A percentile compares a stretch with the other conserved stretches of the same genome.
These are phyloP conservation scores for Pan troglodytes DNA, from an alignment of 2,113 vertebrate genomes.

Conservation along the genomic window NHGRI_mPanTro3-v2.1_pri NC_086015.1:100336501-100337000, in stretches of 20 bases:
- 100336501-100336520: not conserved
- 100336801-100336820: not conserved
- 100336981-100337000: not conserved
- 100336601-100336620: not conserved
- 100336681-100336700: not conserved
- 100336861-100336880: not conserved
- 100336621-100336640: not conserved
- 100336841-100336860: not conserved
- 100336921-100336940: not conserved
- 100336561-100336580: not conserved
- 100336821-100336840: not conserved
- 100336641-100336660: not conserved
- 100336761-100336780: not conserved
- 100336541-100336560: not conserved
- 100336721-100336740: not conserved
- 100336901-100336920: not conserved
- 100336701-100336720: not conserved
- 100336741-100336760: not conserved
- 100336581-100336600: not conserved
- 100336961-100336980: not conserved
- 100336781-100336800: conserved; percentile 32
- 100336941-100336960: not conserved
- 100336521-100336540: not conserved
- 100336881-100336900: not conserved
- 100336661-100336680: not conserved